phyloP scores from a whole-genome alignment of 1,140 invertebrate genomes.

The Cotesia vestalis region DNA sequence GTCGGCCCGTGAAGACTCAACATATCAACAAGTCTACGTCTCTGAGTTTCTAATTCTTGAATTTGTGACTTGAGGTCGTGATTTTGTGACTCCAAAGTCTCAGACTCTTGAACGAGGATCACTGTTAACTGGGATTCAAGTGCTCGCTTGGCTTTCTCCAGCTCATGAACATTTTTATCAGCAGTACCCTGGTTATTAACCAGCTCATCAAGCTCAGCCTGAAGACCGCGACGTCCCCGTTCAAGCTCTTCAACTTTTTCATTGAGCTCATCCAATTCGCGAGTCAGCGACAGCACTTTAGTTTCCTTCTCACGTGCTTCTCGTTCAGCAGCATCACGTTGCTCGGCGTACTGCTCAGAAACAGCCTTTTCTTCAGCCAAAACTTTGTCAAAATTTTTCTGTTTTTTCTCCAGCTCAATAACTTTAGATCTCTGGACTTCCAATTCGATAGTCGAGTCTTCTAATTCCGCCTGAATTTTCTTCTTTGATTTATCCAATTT shows the following conservation, averaged over 20 bases:
- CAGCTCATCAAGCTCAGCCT: conserved; percentile 94
- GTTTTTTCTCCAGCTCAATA: conserved; percentile 94
- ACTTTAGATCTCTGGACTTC: conserved; percentile 91
- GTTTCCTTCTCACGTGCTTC: conserved; percentile 98
- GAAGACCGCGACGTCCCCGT: conserved; percentile 80
- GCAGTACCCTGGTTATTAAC: conserved; percentile 95
- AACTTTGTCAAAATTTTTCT: conserved; percentile 97
- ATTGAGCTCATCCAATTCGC: conserved; percentile 89
- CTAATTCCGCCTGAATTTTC: conserved; percentile 94
- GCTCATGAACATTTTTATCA: conserved; percentile 96
- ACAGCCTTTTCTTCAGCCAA: conserved; percentile 93
- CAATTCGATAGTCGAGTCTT: conserved; percentile 88
- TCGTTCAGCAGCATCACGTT: conserved; percentile 90
- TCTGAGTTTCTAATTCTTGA: conserved; percentile 78
- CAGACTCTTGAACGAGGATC: conserved; percentile 86
- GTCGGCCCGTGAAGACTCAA: conserved; percentile 75
- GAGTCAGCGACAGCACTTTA: conserved; percentile 86
- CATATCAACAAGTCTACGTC: conserved; percentile 77
- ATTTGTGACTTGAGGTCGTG: conserved; percentile 84
- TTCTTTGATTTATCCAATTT: conserved; percentile 97
- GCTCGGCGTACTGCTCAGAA: conserved; percentile 84
- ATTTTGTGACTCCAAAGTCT: conserved; percentile 86
- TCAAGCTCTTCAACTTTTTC: conserved; percentile 93
- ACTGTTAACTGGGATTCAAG: conserved; percentile 92
- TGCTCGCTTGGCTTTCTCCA: conserved; percentile 94